phyloP scores from a whole-genome alignment of 1,140 invertebrate genomes.

The Euglossa dilemma region DNA sequence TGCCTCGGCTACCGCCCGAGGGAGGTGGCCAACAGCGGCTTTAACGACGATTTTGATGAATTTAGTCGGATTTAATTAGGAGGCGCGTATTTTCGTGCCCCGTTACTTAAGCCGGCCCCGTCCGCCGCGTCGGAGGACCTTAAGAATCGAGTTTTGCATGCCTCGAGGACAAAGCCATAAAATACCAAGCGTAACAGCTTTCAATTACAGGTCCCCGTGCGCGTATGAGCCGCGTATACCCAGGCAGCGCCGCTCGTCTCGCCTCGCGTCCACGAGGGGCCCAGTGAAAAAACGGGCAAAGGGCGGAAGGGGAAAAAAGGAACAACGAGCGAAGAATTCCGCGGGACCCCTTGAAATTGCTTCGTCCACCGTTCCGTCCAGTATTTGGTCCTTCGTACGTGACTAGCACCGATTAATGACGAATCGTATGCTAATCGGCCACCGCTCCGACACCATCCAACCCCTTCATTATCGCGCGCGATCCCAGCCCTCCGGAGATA shows the following conservation, averaged over 20 bases:
- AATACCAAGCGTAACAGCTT: slow-evolving; percentile 78
- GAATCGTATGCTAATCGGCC: slow-evolving; percentile 14
- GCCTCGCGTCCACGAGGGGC: neutral
- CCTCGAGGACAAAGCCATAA: slow-evolving; percentile 76
- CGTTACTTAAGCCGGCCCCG: slow-evolving; percentile 57
- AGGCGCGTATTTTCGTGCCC: slow-evolving; percentile 68
- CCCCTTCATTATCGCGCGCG: neutral
- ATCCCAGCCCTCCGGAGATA: neutral
- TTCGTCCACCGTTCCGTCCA: neutral
- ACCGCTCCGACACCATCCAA: neutral
- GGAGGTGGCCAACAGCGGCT: slow-evolving; percentile 37
- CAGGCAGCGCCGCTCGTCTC: neutral
- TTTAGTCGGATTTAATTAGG: slow-evolving; percentile 77
- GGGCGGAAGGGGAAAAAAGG: slow-evolving; percentile 22
- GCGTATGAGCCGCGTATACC: slow-evolving; percentile 51
- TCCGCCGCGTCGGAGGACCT: slow-evolving; percentile 57
- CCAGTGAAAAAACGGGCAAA: slow-evolving; percentile 19
- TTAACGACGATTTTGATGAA: slow-evolving; percentile 77
- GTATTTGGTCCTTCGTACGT: slow-evolving; percentile 38
- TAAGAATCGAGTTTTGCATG: slow-evolving; percentile 77
- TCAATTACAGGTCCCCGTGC: slow-evolving; percentile 73
- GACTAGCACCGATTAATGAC: slow-evolving; percentile 37
- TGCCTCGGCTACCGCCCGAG: slow-evolving; percentile 13
- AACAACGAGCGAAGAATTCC: slow-evolving; percentile 44
- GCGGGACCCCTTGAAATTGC: slow-evolving; percentile 47